A percentile compares a stretch with the other conserved stretches of the same genome.
phyloP scores from a whole-genome alignment of 2,888 invertebrate genomes.

The Leptinotarsa peninsularis region DNA sequence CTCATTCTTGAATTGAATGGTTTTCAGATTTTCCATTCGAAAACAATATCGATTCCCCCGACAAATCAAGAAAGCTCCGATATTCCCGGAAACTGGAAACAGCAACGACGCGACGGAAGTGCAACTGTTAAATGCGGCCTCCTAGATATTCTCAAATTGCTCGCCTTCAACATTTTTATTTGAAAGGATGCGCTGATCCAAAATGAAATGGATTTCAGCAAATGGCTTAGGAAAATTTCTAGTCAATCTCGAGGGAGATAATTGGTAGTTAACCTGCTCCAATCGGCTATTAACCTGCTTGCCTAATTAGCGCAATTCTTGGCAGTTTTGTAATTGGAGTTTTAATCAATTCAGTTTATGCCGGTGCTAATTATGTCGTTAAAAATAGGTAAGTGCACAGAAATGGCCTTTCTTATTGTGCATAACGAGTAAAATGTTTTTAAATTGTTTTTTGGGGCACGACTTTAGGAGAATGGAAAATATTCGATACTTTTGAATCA shows the following conservation, averaged over 20 bases:
- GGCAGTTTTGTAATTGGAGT: conserved; percentile 45
- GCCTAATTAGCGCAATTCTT: conserved; percentile 55
- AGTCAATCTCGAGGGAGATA: conserved; percentile 43
- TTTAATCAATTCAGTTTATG: conserved; percentile 39
- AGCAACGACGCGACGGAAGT: conserved; percentile 8
- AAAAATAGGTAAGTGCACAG: conserved; percentile 23
- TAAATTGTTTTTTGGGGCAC: background rate
- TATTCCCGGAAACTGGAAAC: conserved; percentile 1
- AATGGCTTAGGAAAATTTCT: conserved; percentile 42
- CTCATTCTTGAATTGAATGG: too few relatives aligned
- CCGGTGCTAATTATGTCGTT: conserved; percentile 29
- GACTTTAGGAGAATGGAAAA: background rate
- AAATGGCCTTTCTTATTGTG: conserved; percentile 3
- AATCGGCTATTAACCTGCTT: conserved; percentile 56
- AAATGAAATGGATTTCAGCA: conserved; percentile 28
- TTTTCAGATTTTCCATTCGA: too few relatives aligned
- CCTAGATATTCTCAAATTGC: conserved; percentile 21
- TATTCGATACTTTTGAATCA: background rate
- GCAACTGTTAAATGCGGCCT: conserved; percentile 16
- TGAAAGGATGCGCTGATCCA: conserved; percentile 3
- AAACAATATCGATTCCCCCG: conserved; percentile 9
- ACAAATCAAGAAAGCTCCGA: background rate
- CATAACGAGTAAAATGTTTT: background rate
- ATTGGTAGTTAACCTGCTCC: conserved; percentile 53
- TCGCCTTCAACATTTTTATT: conserved; percentile 5